Conservation (phyloP, 1,140 invertebrate species). For the Paralvinella palmiformis region DNA sequence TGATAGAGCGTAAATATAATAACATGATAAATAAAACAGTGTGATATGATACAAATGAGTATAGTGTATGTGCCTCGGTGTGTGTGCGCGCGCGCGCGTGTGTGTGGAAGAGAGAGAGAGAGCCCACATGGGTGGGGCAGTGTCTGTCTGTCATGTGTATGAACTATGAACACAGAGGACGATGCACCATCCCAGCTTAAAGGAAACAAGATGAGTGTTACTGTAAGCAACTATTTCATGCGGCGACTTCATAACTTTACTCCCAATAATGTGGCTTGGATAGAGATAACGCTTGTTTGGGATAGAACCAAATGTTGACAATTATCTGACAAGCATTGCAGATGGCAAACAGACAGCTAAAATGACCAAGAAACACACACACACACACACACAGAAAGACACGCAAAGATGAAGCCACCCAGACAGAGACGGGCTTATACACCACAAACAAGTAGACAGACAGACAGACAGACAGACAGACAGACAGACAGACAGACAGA, state of each 20-base stretch:
- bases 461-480: conserved; percentile 11
- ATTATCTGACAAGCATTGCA: background rate
- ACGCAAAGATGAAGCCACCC: background rate
- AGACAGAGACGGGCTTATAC: background rate
- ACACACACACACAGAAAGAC: background rate
- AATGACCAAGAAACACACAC: background rate
- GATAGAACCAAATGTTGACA: background rate
- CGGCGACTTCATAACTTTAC: background rate
- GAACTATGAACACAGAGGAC: too few species aligned
- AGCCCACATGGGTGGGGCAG: background rate
- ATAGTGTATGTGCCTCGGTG: background rate
- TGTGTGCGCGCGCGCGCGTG: background rate
- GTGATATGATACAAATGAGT: too few species aligned
- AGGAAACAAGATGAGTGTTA: background rate
- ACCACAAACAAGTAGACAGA: conserved; percentile 5
- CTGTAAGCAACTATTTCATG: background rate
- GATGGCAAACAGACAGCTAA: background rate
- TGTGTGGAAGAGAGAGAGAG: background rate
- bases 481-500: conserved; percentile 15
- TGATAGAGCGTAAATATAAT: too few species aligned
- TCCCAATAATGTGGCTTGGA: background rate
- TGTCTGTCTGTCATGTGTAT: too few species aligned
- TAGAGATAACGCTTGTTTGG: background rate
- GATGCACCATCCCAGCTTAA: too few species aligned
- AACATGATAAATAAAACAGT: too few species aligned